phyloP scores from a whole-genome alignment of 2,888 invertebrate species.

The Oligia latruncula region DNA sequence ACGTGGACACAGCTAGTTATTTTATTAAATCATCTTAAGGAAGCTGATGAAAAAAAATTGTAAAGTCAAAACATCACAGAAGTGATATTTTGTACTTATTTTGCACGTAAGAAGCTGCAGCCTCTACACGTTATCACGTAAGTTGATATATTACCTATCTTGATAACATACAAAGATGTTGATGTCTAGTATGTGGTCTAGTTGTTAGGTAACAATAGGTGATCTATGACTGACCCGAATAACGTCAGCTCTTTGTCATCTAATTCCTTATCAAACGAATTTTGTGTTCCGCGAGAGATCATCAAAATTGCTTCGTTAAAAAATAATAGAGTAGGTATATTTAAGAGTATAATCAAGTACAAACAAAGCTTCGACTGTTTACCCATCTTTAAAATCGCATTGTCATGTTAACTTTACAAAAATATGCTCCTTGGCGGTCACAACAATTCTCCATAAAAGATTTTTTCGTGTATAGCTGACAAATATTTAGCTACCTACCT shows the following conservation, averaged over 20 bases:
- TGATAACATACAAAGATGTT: not conserved
- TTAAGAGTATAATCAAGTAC: conserved; percentile 10
- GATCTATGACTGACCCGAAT: not conserved
- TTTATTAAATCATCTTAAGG: not conserved
- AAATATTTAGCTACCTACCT: not conserved
- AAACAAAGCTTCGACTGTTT: not conserved
- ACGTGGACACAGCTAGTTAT: not conserved
- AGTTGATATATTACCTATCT: not conserved
- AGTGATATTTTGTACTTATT: not conserved
- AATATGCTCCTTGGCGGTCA: not conserved
- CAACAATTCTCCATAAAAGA: not conserved
- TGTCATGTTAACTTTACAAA: conserved; percentile 15
- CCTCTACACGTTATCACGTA: not conserved
- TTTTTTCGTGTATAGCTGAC: not conserved
- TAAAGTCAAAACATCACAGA: not conserved
- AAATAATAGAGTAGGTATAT: not conserved
- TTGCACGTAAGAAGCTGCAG: not conserved
- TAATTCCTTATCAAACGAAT: not conserved
- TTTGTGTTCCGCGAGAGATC: not conserved
- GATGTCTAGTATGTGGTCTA: no score
- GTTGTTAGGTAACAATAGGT: conserved; percentile 13
- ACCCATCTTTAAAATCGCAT: not conserved
- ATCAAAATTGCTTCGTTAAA: no score
- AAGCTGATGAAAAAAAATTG: not conserved
- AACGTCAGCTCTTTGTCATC: not conserved